Conservation (phyloP, 2,888 invertebrate species). For the Spialia ferax region DNA sequence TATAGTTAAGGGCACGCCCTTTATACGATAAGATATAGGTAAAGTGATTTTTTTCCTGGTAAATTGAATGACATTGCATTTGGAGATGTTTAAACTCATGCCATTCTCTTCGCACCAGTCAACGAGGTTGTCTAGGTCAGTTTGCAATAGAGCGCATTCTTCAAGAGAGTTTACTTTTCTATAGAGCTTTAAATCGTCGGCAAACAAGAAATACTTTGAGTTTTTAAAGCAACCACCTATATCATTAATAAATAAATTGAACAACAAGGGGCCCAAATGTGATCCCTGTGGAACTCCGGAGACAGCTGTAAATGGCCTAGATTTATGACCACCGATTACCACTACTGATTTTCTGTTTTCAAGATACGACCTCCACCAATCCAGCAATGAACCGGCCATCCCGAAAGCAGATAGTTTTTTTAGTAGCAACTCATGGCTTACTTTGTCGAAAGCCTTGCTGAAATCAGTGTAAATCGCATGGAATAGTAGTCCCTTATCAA, state of each 20-base stretch:
- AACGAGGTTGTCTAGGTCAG: not conserved
- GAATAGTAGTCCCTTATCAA: constrained; percentile 31
- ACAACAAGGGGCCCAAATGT: constrained; percentile 1
- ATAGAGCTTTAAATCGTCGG: constrained; percentile 8
- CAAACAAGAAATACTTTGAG: constrained; percentile 10
- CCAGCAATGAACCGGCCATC: constrained; percentile 33
- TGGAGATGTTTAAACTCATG: not conserved
- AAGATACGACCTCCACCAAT: constrained; percentile 5
- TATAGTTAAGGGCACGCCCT: not conserved
- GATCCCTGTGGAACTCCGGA: constrained; percentile 3
- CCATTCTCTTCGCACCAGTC: not conserved
- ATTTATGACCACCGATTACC: not conserved
- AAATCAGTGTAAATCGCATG: constrained; percentile 45
- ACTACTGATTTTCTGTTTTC: not conserved
- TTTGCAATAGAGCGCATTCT: not conserved
- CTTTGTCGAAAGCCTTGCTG: constrained; percentile 43
- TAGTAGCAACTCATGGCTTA: constrained; percentile 33
- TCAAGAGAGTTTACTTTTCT: not conserved
- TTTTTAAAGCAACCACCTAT: not conserved
- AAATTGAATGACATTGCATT: constrained; percentile 1
- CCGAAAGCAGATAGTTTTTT: constrained; percentile 39
- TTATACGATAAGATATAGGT: not conserved
- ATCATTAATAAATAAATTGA: constrained; percentile 13
- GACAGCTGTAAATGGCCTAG: not conserved
- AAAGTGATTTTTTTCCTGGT: not conserved